Evolutionary conservation across 1,140 invertebrate genomes (phyloP).

Genomic region (Drosophila gunungcola): DNA sequence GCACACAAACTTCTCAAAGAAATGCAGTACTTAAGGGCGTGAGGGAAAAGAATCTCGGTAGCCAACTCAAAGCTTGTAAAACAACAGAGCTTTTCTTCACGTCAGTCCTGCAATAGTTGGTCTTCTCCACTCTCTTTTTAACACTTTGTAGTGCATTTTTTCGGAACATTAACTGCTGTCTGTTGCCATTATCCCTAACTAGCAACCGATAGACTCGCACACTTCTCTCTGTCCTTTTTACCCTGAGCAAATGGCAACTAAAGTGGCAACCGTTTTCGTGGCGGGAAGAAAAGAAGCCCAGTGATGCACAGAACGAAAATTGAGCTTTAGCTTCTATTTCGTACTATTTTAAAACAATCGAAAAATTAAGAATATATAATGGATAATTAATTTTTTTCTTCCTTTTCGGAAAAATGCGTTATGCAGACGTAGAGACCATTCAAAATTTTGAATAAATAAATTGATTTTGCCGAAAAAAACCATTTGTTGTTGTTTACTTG

Average conservation of each 20-base stretch:
- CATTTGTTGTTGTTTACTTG: too few species aligned
- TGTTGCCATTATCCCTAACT: constrained; percentile 72
- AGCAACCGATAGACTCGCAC: constrained; percentile 68
- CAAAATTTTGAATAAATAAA: too few species aligned
- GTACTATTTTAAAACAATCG: neutral
- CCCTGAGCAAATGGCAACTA: constrained; percentile 57
- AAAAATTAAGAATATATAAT: neutral
- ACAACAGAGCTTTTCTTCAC: constrained; percentile 26
- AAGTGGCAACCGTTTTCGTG: constrained; percentile 50
- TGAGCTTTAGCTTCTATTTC: neutral
- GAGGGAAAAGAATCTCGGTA: constrained; percentile 32
- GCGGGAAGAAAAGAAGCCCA: constrained; percentile 6
- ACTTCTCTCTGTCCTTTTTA: constrained; percentile 30
- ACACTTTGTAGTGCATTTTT: constrained; percentile 72
- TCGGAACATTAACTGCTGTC: constrained; percentile 76
- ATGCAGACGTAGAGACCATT: too few species aligned
- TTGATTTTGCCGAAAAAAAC: too few species aligned
- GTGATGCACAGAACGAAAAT: neutral
- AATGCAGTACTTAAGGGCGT: constrained; percentile 35
- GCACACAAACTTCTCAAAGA: constrained; percentile 19
- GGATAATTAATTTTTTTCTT: too few species aligned
- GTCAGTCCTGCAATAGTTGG: constrained; percentile 35
- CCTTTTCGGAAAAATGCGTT: too few species aligned
- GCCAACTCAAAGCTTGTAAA: constrained; percentile 42
- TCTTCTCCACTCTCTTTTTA: constrained; percentile 21